Percentiles rank a stretch among this genome's conserved stretches.
Evolutionary conservation across 2,797 vertebrate genomes (phyloP).

Genomic region (Chelidonichthys spinosus): DNA sequence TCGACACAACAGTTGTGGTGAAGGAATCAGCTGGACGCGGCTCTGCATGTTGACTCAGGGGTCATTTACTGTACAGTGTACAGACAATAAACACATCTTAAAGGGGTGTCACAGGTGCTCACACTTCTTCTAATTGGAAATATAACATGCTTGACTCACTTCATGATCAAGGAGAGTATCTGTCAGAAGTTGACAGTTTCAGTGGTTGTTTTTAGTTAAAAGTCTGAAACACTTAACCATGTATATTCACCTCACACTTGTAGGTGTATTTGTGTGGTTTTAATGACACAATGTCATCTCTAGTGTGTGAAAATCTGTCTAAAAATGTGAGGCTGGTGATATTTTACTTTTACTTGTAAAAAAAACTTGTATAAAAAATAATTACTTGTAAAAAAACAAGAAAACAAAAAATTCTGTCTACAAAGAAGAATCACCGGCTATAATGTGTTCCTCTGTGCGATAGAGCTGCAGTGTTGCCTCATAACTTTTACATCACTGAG

Average conservation of each 20-base stretch:
- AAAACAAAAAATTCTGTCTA: too few relatives aligned
- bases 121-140: slow-evolving; percentile 17
- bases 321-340: too few relatives aligned
- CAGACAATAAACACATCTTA: too few relatives aligned
- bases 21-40: slow-evolving; percentile 25
- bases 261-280: background rate
- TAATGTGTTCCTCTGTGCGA: too few relatives aligned
- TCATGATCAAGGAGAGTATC: background rate
- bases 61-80: slow-evolving; percentile 29
- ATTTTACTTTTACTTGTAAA: too few relatives aligned
- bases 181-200: background rate
- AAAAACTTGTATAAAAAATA: too few relatives aligned
- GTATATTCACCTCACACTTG: background rate
- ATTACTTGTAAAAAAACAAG: too few relatives aligned
- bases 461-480: too few relatives aligned
- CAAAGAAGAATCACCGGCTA: too few relatives aligned
- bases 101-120: slow-evolving; percentile 12
- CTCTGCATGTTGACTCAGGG: slow-evolving; percentile 16
- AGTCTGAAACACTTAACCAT: too few relatives aligned
- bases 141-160: slow-evolving; percentile 16
- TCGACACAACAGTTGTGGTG: slow-evolving; percentile 11
- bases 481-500: too few relatives aligned
- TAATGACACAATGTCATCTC: background rate
- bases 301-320: too few relatives aligned
- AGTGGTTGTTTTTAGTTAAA: background rate